Evolutionary conservation across 92 coral and sea anemone species (phyloP).

Genomic region (Nematostella vectensis): DNA sequence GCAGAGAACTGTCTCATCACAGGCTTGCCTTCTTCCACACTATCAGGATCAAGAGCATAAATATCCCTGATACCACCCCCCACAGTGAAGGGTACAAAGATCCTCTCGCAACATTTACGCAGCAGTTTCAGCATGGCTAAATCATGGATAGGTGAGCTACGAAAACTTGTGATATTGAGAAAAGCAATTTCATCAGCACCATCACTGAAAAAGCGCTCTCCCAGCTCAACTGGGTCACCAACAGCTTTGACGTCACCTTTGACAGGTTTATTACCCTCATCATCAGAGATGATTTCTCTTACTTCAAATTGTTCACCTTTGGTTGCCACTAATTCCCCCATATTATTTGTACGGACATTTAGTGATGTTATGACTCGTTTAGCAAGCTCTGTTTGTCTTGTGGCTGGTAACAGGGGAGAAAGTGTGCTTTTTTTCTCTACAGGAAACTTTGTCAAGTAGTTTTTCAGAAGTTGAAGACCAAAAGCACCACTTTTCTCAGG

Average conservation of each 20-base stretch:
- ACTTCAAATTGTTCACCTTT: slow-evolving; percentile 56
- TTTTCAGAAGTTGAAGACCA: slow-evolving; percentile 25
- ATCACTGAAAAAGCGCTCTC: slow-evolving; percentile 30
- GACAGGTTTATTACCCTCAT: background rate
- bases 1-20: slow-evolving; percentile 27
- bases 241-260: slow-evolving; percentile 39
- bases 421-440: background rate
- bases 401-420: slow-evolving; percentile 5
- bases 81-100: slow-evolving; percentile 45
- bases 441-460: slow-evolving; percentile 19
- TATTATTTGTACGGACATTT: slow-evolving; percentile 40
- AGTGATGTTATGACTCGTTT: slow-evolving; percentile 38
- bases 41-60: slow-evolving; percentile 17
- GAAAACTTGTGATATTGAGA: slow-evolving; percentile 41
- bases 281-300: slow-evolving; percentile 12
- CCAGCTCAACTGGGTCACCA: slow-evolving; percentile 42
- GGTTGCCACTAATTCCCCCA: slow-evolving; percentile 43
- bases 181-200: slow-evolving; percentile 53
- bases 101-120: slow-evolving; percentile 35
- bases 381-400: slow-evolving; percentile 29
- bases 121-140: slow-evolving; percentile 45
- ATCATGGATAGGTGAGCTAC: slow-evolving; percentile 42
- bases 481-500: slow-evolving; percentile 45
- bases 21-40: slow-evolving; percentile 5
- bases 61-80: slow-evolving; percentile 49